Evolutionary conservation across 2,888 invertebrate species (phyloP).

Genomic region (Sarcophaga rosellei): DNA sequence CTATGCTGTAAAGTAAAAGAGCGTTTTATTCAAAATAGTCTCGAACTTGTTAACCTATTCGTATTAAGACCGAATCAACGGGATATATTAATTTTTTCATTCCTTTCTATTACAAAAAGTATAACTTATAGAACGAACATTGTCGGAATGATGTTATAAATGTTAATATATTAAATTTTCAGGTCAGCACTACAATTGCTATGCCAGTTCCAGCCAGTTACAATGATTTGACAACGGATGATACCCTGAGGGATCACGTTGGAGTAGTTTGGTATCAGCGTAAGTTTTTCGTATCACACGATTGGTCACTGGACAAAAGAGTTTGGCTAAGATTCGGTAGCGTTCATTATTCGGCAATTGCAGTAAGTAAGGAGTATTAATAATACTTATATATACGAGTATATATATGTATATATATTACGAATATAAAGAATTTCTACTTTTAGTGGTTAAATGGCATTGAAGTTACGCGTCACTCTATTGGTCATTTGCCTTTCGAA

Average conservation of each 20-base stretch:
- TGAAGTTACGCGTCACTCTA: constrained; percentile 89
- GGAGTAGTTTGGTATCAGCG: constrained; percentile 98
- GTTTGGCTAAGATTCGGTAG: constrained; percentile 95
- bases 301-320: constrained; percentile 86
- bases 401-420: neutral
- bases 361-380: constrained; percentile 83
- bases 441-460: constrained; percentile 94
- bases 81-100: no score
- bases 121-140: no score
- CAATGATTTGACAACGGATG: constrained; percentile 94
- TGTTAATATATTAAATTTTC: neutral
- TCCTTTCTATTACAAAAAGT: no score
- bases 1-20: no score
- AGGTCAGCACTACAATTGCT: constrained; percentile 84
- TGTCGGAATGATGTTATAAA: no score
- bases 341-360: constrained; percentile 94
- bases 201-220: constrained; percentile 99
- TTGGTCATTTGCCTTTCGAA: constrained; percentile 98
- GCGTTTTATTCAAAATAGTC: no score
- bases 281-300: constrained; percentile 88
- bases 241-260: constrained; percentile 92
- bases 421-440: neutral
- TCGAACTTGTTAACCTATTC: no score
- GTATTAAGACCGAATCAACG: no score
- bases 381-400: neutral